A percentile compares a stretch with the other conserved stretches of the same genome.
phyloP scores from a whole-genome alignment of 2,113 vertebrate genomes.

The Zapornia atra region DNA sequence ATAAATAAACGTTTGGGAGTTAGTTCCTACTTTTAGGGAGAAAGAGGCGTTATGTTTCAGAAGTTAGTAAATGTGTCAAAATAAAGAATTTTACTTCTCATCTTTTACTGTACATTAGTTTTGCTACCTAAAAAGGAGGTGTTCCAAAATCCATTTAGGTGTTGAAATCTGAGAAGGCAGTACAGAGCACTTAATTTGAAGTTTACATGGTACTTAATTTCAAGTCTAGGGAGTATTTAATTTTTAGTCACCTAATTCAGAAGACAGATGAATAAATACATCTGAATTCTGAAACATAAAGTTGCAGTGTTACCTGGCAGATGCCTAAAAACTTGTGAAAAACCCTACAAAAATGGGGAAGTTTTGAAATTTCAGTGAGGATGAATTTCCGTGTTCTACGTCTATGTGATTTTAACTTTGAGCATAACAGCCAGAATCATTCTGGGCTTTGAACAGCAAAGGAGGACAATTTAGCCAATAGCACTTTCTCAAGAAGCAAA shows the following conservation, averaged over 20 bases:
- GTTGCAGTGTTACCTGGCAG: background rate
- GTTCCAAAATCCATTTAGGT: background rate
- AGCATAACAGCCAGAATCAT: background rate
- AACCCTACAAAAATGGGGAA: background rate
- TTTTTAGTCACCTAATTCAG: background rate
- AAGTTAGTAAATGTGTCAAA: background rate
- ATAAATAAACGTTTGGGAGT: background rate
- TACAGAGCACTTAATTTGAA: background rate
- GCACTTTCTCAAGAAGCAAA: background rate
- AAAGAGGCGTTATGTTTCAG: background rate
- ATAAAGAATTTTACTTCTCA: background rate
- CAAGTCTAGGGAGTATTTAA: background rate
- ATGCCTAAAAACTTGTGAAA: background rate
- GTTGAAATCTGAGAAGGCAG: background rate
- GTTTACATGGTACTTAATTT: background rate
- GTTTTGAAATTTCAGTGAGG: background rate
- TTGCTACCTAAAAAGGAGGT: background rate
- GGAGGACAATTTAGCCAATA: background rate
- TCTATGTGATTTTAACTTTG: background rate
- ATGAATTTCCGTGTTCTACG: rapidly evolving
- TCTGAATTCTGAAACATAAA: background rate
- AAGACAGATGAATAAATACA: background rate
- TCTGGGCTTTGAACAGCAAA: background rate
- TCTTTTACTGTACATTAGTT: background rate
- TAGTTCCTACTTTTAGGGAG: background rate